These are phyloP conservation scores for Falco berigora DNA, from an alignment of 2,797 vertebrate genomes.

Conservation along the genomic window DNA sequence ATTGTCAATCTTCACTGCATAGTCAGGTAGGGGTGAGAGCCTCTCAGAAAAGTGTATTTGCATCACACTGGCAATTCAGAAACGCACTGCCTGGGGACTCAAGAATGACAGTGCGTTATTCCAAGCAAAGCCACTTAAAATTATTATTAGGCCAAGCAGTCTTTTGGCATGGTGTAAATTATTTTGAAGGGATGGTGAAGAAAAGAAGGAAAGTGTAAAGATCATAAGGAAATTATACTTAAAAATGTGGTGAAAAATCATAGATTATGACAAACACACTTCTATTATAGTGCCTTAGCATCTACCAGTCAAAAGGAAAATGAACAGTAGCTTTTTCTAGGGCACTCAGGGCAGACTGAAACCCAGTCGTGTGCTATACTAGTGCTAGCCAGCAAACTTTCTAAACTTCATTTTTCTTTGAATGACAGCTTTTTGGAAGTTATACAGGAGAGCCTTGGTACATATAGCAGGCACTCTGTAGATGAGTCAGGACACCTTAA, in stretches of 20 bases:
- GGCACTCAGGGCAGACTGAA: neutral
- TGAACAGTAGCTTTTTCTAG: conserved; percentile 1
- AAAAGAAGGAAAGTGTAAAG: neutral
- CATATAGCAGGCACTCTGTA: conserved; percentile 45
- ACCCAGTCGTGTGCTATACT: neutral
- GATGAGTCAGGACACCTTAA: conserved; percentile 71
- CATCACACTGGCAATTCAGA: neutral
- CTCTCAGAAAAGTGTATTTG: neutral
- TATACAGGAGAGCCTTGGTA: conserved; percentile 38
- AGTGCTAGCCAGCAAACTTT: neutral
- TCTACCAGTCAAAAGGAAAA: neutral
- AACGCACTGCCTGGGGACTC: neutral
- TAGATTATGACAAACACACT: neutral
- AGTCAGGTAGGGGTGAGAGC: neutral
- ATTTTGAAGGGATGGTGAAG: neutral
- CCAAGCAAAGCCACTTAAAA: neutral
- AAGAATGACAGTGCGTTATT: neutral
- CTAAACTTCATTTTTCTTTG: conserved; percentile 49
- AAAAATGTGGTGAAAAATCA: neutral
- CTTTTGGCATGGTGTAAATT: neutral
- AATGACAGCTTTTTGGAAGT: conserved; percentile 63
- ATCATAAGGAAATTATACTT: neutral
- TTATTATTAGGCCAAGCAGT: neutral
- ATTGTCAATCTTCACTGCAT: neutral
- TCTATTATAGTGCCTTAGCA: neutral